Base-by-base conservation (phyloP, 2,113 vertebrate species). In the Alligator mississippiensis region DNA sequence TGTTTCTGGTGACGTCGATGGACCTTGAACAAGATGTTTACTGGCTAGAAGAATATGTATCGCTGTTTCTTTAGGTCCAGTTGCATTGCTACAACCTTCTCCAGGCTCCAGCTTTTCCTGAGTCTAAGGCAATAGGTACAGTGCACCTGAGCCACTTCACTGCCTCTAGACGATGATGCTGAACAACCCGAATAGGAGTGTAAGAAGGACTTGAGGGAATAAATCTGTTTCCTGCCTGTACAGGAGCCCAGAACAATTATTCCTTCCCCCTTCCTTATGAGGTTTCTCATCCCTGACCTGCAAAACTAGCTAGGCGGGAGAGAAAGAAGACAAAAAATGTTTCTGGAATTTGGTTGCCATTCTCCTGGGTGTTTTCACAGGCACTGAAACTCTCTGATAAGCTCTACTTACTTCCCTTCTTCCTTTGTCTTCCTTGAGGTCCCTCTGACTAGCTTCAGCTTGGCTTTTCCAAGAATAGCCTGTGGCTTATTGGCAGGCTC, bases 341-440 rank as follows among this genome's bases (percentile, higher is more conserved):
- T 90, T 6, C 57, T 27, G 30, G 85, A 74, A 89, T 75, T 84
- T 74, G 34, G 13, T 13, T 74, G 92, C 19, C 61, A 82, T 80
- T 64, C 70, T 19, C 58, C 27, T 90, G 60, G 28, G 55, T 79
- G 74, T 80, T 89, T 95, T 96, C 72, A 47, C 70, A 24, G 21
- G 34, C 24, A 34, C 24, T 47, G 34, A 74, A 74, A 6, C 13
- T 74, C 11, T 47, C 70, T 22, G 25, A 47, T 85, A 60, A 74
- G 54, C 62, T 85, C 6, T 4, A 89, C 5, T 34, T 70, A 19
- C 2, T 90, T 38, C 61, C 93, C 10, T 77, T 97, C 90, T 96
- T 94, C 94, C 95, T 93, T 85, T 92, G 70, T 34, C 96, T 68
- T 90, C 77, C 90, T 93, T 95, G 80, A 85, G 88, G 25, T 92